Evolutionary conservation across 2,797 vertebrate genomes (phyloP).

Genomic region (Tinamus major): DNA sequence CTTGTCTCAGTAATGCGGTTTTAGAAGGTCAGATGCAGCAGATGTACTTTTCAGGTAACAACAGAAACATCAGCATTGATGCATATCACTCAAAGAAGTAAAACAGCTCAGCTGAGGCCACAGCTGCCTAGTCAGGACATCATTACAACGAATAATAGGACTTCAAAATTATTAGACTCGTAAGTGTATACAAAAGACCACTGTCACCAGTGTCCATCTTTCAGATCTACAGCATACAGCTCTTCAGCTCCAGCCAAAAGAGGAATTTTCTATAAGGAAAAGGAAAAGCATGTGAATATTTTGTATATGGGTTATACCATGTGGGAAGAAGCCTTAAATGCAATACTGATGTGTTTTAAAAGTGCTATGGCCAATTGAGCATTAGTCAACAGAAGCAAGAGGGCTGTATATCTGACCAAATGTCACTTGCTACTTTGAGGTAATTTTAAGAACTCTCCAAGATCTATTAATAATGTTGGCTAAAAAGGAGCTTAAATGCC

Average conservation of each 20-base stretch:
- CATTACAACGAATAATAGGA: background rate
- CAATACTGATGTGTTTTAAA: background rate
- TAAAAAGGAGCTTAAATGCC: background rate
- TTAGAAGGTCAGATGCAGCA: conserved; percentile 56
- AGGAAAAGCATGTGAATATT: rapidly evolving
- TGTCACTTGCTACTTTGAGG: background rate
- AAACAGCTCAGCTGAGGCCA: conserved; percentile 12
- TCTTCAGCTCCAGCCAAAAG: background rate
- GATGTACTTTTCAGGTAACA: conserved; percentile 26
- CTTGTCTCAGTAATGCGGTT: conserved; percentile 36
- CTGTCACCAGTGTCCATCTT: background rate
- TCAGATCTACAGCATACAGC: background rate
- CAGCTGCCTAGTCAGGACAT: conserved; percentile 11
- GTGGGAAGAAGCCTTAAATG: background rate
- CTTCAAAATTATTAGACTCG: background rate
- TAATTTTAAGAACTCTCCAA: background rate
- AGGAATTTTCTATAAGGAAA: background rate
- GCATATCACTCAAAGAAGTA: conserved; percentile 35
- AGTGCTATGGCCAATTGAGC: background rate
- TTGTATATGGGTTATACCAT: background rate
- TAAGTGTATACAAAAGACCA: background rate
- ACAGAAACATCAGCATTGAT: conserved; percentile 36
- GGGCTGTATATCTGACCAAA: background rate
- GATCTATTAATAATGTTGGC: background rate
- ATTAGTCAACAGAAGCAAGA: background rate